Evolutionary conservation across 92 coral and sea anemone species (phyloP).

Genomic region (Pocillopora meandrina): DNA sequence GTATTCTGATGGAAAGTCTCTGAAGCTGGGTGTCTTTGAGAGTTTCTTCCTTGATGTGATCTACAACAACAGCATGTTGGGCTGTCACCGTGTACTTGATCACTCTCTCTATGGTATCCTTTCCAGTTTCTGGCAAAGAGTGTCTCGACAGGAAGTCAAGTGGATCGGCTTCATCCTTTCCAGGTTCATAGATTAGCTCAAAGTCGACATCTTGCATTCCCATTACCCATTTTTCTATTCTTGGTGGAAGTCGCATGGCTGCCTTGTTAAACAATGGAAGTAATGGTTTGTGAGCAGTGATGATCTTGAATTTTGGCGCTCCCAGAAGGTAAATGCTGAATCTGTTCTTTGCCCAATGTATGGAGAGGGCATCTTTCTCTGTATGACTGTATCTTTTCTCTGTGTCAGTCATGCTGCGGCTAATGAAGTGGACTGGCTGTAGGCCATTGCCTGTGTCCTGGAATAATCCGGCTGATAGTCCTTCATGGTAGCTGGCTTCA

Average conservation of each 20-base stretch:
- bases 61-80: slow-evolving; percentile 34
- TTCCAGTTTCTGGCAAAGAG: slow-evolving; percentile 37
- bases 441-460: too few relatives aligned
- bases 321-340: slow-evolving; percentile 70
- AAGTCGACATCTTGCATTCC: too few relatives aligned
- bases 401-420: background rate
- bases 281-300: slow-evolving; percentile 33
- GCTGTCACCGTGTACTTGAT: slow-evolving; percentile 36
- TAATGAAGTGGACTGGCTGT: too few relatives aligned
- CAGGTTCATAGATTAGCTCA: too few relatives aligned
- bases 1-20: slow-evolving; percentile 30
- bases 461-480: too few relatives aligned
- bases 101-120: slow-evolving; percentile 37
- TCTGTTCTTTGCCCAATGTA: slow-evolving; percentile 65
- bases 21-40: slow-evolving; percentile 41
- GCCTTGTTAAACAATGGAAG: too few relatives aligned
- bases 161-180: too few relatives aligned
- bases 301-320: slow-evolving; percentile 54
- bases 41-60: slow-evolving; percentile 53
- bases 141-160: too few relatives aligned
- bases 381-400: slow-evolving; percentile 63
- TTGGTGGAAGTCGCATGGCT: too few relatives aligned
- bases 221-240: too few relatives aligned
- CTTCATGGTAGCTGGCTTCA: background rate
- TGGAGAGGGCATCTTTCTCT: slow-evolving; percentile 59